Evolutionary conservation across 2,113 vertebrate genomes (phyloP).

Genomic region (Herpetotheres cachinnans): DNA sequence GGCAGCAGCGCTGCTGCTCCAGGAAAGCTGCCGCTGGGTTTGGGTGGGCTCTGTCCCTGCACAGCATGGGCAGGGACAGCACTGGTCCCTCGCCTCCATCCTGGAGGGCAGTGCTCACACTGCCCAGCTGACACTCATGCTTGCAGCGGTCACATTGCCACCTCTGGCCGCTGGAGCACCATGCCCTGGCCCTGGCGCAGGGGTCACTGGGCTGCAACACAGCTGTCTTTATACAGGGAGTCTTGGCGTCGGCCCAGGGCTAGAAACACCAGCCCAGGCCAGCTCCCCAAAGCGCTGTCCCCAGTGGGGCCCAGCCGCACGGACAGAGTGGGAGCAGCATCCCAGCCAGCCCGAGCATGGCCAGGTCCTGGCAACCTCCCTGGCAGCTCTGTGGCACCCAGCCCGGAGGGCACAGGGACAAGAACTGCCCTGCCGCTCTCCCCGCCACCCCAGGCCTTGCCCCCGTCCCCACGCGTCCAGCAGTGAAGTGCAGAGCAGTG

Average conservation of each 20-base stretch:
- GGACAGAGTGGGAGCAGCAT: background rate
- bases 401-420: accelerated
- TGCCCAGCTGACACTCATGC: accelerated
- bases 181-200: accelerated
- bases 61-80: background rate
- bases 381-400: background rate
- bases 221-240: background rate
- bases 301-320: background rate
- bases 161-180: accelerated
- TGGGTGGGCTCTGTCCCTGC: background rate
- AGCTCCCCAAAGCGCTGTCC: accelerated
- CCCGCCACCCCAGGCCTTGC: background rate
- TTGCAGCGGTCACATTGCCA: accelerated
- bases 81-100: background rate
- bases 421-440: background rate
- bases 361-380: background rate
- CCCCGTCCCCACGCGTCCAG: accelerated
- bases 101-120: background rate
- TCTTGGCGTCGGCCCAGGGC: accelerated
- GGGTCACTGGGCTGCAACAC: background rate
- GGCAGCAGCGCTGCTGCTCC: background rate
- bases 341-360: accelerated
- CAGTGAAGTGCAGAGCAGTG: accelerated
- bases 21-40: background rate
- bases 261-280: background rate